Conservation (phyloP, 1,140 invertebrate species). For the Aradophagus sp. region DNA sequence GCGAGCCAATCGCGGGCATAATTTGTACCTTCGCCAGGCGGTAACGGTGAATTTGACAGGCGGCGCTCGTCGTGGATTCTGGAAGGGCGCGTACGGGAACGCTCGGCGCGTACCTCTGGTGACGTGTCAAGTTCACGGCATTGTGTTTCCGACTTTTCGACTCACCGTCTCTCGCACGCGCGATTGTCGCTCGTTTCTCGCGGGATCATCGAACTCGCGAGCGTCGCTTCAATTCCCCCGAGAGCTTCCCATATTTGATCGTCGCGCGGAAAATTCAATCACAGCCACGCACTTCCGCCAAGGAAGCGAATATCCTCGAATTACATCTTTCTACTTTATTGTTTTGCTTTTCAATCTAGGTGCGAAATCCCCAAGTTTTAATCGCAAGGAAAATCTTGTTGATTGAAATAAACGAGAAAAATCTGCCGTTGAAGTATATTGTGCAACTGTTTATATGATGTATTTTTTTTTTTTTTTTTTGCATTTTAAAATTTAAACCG, state of each 20-base stretch:
- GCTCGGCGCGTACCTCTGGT: constrained; percentile 31
- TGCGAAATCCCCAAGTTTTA: too few relatives aligned
- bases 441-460: too few relatives aligned
- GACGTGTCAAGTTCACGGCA: constrained; percentile 68
- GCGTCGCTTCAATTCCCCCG: constrained; percentile 3
- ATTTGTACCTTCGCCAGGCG: constrained; percentile 34
- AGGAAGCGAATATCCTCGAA: constrained; percentile 17
- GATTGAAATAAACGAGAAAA: too few relatives aligned
- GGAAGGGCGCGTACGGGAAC: too few relatives aligned
- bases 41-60: constrained; percentile 49
- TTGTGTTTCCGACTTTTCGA: constrained; percentile 67
- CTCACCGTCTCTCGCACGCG: constrained; percentile 34
- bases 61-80: constrained; percentile 17
- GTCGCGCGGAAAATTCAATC: constrained; percentile 32
- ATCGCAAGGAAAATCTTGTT: too few relatives aligned
- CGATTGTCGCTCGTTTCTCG: constrained; percentile 44
- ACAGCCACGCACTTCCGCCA: constrained; percentile 18
- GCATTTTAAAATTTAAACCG: too few relatives aligned
- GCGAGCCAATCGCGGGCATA: constrained; percentile 22
- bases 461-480: too few relatives aligned
- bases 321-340: constrained; percentile 10
- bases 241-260: constrained; percentile 34
- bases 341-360: constrained; percentile 6
- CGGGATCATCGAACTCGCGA: constrained; percentile 40
- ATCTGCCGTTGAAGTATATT: too few relatives aligned